Base-by-base conservation (phyloP, 2,113 vertebrate genomes). In the Atherinomorus stipes region DNA sequence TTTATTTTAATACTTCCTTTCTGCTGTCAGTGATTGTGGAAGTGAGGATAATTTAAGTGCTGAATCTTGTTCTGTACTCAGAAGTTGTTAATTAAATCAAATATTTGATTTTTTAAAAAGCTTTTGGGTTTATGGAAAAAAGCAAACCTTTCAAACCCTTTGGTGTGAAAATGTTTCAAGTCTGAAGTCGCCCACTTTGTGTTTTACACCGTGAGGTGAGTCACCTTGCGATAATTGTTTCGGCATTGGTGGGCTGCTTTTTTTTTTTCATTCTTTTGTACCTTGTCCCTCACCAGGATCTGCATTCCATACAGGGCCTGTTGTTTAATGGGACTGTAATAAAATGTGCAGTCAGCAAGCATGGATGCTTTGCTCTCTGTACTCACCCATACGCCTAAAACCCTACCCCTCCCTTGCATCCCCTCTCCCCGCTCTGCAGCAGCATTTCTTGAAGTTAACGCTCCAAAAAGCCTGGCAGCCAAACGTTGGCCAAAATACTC, bases 311-410 rank as follows among this genome's bases (percentile, higher is more conserved):
- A 59, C 73, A 37, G 56, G 70, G 70, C 74, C 84, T 86, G 87
- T 74, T 90, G 70, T 92, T 91, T 89, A 90, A 88, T 90, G 84
- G 88, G 77, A 77, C 63, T 21, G 68, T 86, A 78, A 85, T 78
- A 89, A 89, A 89, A 81, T 54, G 74, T 86, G 81, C 72, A 74
- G 67, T 90, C 83, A 81, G 85, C 88, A 88, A 71, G 56, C 64
- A 44, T 66, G 31, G 76, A 64, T 53, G 58, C 81, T 77, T 69
- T 68, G 60, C 71, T 71, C 60, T 54, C 80, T 85, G 77, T 84
- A 71, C 71, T 67, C 74, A 59, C 80, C 58, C 68, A 50, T 64
- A 70, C 45, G 28, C 73, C 80, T 66, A 64, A 60, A 37, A 47
- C 44, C 42, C 13, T 3, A 8, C 62, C 28, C 80, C 64, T 16